Percentiles rank a stretch among this genome's conserved stretches.
These are phyloP conservation scores for Geopemphigus sp. DNA, from an alignment of 1,140 invertebrate species.

Conservation along the genomic window DNA sequence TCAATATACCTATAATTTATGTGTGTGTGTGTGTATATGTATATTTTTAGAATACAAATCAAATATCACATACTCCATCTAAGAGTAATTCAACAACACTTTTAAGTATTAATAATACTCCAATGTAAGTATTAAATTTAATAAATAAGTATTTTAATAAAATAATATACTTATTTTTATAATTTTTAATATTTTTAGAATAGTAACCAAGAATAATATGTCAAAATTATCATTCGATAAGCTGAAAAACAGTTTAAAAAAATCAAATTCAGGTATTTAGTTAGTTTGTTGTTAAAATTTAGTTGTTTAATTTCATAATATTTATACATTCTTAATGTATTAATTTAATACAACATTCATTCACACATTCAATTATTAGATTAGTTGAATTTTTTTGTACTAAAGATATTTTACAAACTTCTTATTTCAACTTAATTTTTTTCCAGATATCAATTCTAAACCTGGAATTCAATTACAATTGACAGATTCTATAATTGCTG, in stretches of 20 bases:
- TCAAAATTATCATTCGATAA: slow-evolving; percentile 31
- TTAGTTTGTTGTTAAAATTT: no score
- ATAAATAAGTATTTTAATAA: background rate
- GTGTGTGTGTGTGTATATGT: no score
- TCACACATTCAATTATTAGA: no score
- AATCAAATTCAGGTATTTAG: background rate
- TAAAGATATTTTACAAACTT: no score
- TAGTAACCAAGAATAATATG: slow-evolving; percentile 10
- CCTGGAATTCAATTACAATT: background rate
- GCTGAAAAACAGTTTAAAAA: background rate
- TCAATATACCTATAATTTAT: no score
- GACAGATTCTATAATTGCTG: background rate
- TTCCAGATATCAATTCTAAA: background rate
- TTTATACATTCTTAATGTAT: no score
- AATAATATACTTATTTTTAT: background rate
- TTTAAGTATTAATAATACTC: slow-evolving; percentile 5
- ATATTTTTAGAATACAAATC: slow-evolving; percentile 4
- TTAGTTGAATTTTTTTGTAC: no score
- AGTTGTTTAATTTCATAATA: no score
- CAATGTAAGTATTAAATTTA: slow-evolving; percentile 24
- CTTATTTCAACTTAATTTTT: background rate
- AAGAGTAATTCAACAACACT: slow-evolving; percentile 3
- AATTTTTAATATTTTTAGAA: background rate
- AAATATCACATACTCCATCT: background rate
- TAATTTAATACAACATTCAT: no score